Percentiles rank a stretch among this genome's conserved stretches.
phyloP scores from a whole-genome alignment of 2,797 vertebrate species.

The Arrhamphus sclerolepis region DNA sequence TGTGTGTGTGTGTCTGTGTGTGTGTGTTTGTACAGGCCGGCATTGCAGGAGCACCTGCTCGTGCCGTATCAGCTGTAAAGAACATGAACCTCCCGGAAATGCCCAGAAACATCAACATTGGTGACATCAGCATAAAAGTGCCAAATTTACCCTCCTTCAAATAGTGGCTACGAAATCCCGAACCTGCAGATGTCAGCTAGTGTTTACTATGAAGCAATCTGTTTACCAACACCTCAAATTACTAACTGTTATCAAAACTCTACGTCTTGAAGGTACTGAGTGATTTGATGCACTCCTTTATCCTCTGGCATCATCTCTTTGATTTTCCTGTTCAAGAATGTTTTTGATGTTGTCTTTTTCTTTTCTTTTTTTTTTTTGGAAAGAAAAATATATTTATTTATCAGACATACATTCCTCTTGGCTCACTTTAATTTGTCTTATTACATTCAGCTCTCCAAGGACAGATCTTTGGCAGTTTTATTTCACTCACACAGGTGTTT shows the following conservation, averaged over 20 bases:
- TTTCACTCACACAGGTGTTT: constrained; percentile 54
- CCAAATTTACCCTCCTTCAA: constrained; percentile 99
- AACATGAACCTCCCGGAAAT: constrained; percentile 99
- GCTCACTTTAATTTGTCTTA: constrained; percentile 77
- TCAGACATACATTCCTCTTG: constrained; percentile 86
- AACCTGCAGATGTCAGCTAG: constrained; percentile 83
- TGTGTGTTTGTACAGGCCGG: constrained; percentile 88
- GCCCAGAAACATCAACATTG: constrained; percentile 99
- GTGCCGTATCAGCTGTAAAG: constrained; percentile 98
- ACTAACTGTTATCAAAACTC: constrained; percentile 78
- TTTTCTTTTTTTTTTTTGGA: constrained; percentile 62
- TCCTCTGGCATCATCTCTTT: constrained; percentile 60
- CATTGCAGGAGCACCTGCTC: constrained; percentile 97
- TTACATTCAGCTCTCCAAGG: constrained; percentile 75
- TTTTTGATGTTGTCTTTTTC: constrained; percentile 73
- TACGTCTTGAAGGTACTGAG: constrained; percentile 86
- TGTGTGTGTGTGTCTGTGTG: constrained; percentile 44
- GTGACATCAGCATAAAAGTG: constrained; percentile 99
- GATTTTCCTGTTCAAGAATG: constrained; percentile 72
- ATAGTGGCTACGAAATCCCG: constrained; percentile 82
- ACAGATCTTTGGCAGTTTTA: constrained; percentile 53
- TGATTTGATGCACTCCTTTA: constrained; percentile 65
- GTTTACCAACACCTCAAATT: constrained; percentile 89
- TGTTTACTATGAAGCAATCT: constrained; percentile 84
- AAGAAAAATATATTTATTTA: constrained; percentile 84